A percentile compares a stretch with the other conserved stretches of the same genome.
These are phyloP conservation scores for Coregonus clupeaformis DNA, from an alignment of 2,113 vertebrate species.

Conservation along the genomic window DNA sequence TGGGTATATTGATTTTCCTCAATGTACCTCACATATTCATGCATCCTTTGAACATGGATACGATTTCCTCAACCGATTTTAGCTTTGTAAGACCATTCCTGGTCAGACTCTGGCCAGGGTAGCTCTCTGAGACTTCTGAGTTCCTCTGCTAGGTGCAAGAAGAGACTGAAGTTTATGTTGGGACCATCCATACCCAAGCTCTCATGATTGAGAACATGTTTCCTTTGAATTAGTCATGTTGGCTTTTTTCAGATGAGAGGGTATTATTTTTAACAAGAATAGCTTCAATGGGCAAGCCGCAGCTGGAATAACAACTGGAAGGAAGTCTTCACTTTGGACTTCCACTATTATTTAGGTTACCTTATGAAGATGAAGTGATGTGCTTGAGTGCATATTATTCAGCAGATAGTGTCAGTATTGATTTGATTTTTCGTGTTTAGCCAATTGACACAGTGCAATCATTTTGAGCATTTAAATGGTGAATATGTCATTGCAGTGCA, in stretches of 20 bases:
- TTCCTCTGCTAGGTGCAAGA: constrained; percentile 27
- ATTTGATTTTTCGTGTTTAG: not conserved
- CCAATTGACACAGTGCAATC: not conserved
- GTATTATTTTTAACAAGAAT: constrained; percentile 71
- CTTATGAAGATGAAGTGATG: constrained; percentile 1
- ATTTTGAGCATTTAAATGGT: not conserved
- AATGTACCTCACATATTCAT: no score
- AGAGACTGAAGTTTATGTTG: constrained; percentile 29
- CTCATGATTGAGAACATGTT: constrained; percentile 46
- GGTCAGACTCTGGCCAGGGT: not conserved
- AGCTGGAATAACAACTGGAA: constrained; percentile 55
- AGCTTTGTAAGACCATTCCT: not conserved
- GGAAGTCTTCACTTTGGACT: constrained; percentile 58
- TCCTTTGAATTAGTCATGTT: constrained; percentile 58
- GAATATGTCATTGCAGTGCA: not conserved
- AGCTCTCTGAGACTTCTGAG: not conserved
- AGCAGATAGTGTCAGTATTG: not conserved
- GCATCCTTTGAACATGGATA: no score
- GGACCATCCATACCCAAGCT: constrained; percentile 27
- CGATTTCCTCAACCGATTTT: not conserved
- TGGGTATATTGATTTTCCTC: no score
- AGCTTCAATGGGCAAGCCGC: constrained; percentile 43
- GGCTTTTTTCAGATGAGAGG: constrained; percentile 43
- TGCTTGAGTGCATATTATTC: not conserved
- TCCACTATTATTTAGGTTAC: constrained; percentile 30